phyloP scores from a whole-genome alignment of 1,140 invertebrate genomes.

The Drosophila bifasciata region DNA sequence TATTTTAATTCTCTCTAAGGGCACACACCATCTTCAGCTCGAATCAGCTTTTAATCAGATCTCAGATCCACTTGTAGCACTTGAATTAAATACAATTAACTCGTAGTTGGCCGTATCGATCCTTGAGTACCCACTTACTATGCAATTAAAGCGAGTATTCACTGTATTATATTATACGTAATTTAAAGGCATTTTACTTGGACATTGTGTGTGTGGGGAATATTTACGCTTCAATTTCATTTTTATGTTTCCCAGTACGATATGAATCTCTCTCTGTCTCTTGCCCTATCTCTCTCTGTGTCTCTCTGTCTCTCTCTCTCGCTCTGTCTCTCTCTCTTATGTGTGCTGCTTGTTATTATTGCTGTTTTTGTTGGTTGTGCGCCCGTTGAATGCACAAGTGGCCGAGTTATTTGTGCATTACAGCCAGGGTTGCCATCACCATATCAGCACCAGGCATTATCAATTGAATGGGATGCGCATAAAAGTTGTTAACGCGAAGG shows the following conservation, averaged over 20 bases:
- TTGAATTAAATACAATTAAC: not conserved
- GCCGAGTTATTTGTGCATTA: constrained; percentile 53
- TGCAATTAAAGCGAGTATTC: not conserved
- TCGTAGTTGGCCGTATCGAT: not conserved
- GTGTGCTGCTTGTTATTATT: constrained; percentile 1
- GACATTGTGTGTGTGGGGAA: constrained; percentile 29
- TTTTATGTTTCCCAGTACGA: constrained; percentile 43
- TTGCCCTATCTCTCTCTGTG: too few species aligned
- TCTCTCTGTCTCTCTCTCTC: too few species aligned
- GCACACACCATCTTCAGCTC: too few species aligned
- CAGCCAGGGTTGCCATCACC: constrained; percentile 12
- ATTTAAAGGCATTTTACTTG: constrained; percentile 20
- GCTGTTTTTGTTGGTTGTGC: constrained; percentile 25
- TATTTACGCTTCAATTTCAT: constrained; percentile 62
- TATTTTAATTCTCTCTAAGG: too few species aligned
- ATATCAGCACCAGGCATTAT: constrained; percentile 2
- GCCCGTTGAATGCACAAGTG: constrained; percentile 61
- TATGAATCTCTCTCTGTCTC: constrained; percentile 18
- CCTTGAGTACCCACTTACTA: not conserved
- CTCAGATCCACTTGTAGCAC: too few species aligned
- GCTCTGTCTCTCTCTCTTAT: too few species aligned
- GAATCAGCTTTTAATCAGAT: too few species aligned
- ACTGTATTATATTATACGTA: constrained; percentile 13
- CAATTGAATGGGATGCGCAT: constrained; percentile 5
- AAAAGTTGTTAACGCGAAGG: constrained; percentile 46